Percentiles rank a stretch among this genome's conserved stretches.
These are phyloP conservation scores for Flexamia atlantica DNA, from an alignment of 2,888 invertebrate species.

Conservation along the genomic window DNA sequence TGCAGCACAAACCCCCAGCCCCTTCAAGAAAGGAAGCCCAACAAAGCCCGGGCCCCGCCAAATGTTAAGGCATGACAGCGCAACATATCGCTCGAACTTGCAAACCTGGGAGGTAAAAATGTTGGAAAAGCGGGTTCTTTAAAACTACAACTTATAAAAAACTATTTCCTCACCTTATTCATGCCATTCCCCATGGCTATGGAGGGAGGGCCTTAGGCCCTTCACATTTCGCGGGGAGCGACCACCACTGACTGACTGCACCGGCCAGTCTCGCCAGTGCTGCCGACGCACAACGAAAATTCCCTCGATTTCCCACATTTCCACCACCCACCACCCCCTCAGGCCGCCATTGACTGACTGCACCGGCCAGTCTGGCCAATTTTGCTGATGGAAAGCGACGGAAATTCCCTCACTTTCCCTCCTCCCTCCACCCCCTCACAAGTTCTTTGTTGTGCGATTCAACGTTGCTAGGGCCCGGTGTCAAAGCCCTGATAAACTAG, in stretches of 20 bases:
- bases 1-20: too few relatives aligned
- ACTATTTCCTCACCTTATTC: conserved; percentile 84
- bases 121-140: too few relatives aligned
- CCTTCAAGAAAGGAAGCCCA: too few relatives aligned
- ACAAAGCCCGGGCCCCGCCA: neutral
- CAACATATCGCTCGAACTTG: neutral
- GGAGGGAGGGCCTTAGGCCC: conserved; percentile 69
- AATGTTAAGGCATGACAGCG: neutral
- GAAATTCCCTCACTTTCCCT: neutral
- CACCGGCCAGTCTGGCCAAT: conserved; percentile 13
- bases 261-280: neutral
- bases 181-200: conserved; percentile 91
- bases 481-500: conserved; percentile 10
- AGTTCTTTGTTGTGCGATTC: conserved; percentile 5
- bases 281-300: neutral
- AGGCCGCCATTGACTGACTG: conserved; percentile 12
- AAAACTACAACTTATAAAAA: neutral
- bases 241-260: conserved; percentile 30
- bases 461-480: neutral
- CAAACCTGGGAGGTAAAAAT: neutral
- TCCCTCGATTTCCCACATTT: neutral
- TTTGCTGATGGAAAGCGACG: neutral
- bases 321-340: neutral
- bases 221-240: neutral
- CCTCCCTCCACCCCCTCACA: neutral